phyloP scores from a whole-genome alignment of 2,888 invertebrate species.

The Tetheella fluctuosa region DNA sequence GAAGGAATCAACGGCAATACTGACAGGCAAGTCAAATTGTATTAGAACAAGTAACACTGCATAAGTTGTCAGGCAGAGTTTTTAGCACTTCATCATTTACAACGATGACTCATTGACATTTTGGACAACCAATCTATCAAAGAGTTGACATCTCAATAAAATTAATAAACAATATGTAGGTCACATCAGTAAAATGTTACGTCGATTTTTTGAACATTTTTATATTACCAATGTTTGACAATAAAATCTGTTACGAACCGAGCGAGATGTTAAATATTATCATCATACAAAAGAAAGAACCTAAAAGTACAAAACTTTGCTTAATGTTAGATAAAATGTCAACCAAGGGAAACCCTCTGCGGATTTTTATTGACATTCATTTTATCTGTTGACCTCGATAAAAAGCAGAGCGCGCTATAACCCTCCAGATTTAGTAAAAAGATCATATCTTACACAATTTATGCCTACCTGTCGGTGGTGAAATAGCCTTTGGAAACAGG shows the following conservation, averaged over 20 bases:
- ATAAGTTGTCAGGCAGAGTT: neutral
- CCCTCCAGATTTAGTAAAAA: conserved; percentile 10
- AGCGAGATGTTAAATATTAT: neutral
- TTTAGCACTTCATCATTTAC: conserved; percentile 7
- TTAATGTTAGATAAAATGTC: neutral
- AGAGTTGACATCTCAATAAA: conserved; percentile 12
- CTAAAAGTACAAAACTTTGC: neutral
- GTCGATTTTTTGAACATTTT: neutral
- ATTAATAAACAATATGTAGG: neutral
- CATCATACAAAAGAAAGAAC: neutral
- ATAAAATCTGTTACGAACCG: neutral
- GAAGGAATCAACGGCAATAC: neutral
- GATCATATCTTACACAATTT: conserved; percentile 17
- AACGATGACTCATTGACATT: neutral
- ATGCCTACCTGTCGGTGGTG: conserved; percentile 22
- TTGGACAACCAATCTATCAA: neutral
- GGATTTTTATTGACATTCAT: conserved; percentile 9
- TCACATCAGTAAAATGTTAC: neutral
- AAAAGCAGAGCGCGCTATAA: conserved; percentile 7
- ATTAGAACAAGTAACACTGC: neutral
- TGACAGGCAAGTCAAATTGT: neutral
- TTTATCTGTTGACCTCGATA: conserved; percentile 14
- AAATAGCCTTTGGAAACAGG: conserved; percentile 32
- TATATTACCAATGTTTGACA: neutral
- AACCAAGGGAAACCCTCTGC: conserved; percentile 5